A percentile compares a stretch with the other conserved stretches of the same genome.
Evolutionary conservation across 2,113 vertebrate genomes (phyloP).

Genomic region (Hypanus sabinus): DNA sequence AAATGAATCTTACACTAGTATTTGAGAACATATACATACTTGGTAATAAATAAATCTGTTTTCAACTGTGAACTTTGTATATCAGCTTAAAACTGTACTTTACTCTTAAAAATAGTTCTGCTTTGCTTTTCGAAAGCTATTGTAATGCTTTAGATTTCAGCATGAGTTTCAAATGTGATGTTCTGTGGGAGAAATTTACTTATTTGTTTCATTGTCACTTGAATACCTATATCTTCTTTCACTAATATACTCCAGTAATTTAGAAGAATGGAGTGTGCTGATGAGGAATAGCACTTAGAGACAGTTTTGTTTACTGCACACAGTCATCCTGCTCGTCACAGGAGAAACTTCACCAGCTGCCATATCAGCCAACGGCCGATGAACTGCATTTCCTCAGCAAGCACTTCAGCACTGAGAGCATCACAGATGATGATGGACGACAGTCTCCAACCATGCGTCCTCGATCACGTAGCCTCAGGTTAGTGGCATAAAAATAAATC

Average conservation of each 20-base stretch:
- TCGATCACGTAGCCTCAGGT: constrained; percentile 87
- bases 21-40: too few species aligned
- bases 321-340: constrained; percentile 99
- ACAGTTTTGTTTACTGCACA: constrained; percentile 60
- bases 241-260: background rate
- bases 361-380: constrained; percentile 91
- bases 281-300: constrained; percentile 31
- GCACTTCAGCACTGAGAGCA: constrained; percentile 95
- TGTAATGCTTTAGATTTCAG: background rate
- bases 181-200: background rate
- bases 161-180: background rate
- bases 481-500: constrained; percentile 28
- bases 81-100: background rate
- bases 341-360: constrained; percentile 97
- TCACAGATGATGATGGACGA: constrained; percentile 85
- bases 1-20: too few species aligned
- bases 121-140: background rate
- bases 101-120: background rate
- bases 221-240: background rate
- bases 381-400: constrained; percentile 97
- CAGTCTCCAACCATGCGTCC: constrained; percentile 85
- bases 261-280: background rate
- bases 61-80: too few species aligned
- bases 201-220: background rate
- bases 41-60: too few species aligned